Percentiles rank a stretch among this genome's conserved stretches.
Evolutionary conservation across 2,888 invertebrate genomes (phyloP).

Genomic region (Lydus trimaculatus): DNA sequence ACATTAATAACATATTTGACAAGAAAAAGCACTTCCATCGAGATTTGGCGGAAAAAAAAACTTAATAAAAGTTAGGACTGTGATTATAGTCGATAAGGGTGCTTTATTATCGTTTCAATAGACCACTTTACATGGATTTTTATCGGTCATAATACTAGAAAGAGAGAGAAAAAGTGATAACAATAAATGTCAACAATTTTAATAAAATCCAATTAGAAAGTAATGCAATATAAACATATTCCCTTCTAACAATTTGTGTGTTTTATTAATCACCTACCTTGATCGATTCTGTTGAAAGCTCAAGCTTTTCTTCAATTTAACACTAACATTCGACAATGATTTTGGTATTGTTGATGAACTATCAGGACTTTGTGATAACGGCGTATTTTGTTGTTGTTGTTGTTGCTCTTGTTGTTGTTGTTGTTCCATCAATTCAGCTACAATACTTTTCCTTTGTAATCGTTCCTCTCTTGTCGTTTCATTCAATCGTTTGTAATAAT

Average conservation of each 20-base stretch:
- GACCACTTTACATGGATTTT: neutral
- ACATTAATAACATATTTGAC: neutral
- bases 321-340: constrained; percentile 64
- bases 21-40: neutral
- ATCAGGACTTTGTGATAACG: constrained; percentile 61
- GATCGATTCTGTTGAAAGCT: constrained; percentile 58
- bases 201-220: neutral
- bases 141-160: too few relatives aligned
- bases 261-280: constrained; percentile 53
- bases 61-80: neutral
- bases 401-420: too few relatives aligned
- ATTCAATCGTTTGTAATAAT: constrained; percentile 69
- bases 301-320: constrained; percentile 65
- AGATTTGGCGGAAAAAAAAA: neutral
- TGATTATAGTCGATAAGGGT: neutral
- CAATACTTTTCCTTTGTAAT: constrained; percentile 67
- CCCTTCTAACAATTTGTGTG: too few relatives aligned
- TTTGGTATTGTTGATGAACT: constrained; percentile 56
- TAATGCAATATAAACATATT: neutral
- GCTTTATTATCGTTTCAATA: neutral
- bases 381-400: constrained; percentile 46
- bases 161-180: too few relatives aligned
- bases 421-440: constrained; percentile 58
- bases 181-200: neutral
- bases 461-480: constrained; percentile 69